Conservation (phyloP, 1,140 invertebrate genomes). For the Parasteatoda tepidariorum region DNA sequence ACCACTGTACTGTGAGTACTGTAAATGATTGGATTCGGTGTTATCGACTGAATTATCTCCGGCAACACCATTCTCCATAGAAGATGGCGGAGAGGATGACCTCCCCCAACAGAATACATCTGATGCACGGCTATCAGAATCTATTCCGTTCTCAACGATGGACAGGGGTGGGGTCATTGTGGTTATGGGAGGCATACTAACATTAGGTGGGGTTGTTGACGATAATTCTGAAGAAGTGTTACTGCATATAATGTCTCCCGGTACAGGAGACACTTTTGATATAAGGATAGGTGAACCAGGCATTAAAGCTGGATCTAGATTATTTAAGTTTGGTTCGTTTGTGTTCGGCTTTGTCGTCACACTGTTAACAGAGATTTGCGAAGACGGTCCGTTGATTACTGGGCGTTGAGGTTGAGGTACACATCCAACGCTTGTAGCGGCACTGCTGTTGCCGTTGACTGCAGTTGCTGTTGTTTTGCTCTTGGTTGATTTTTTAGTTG, state of each 20-base stretch:
- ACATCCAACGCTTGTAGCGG: background rate
- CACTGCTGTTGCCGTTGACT: background rate
- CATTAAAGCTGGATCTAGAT: background rate
- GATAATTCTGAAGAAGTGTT: constrained; percentile 37
- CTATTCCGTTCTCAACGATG: constrained; percentile 42
- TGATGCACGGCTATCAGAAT: constrained; percentile 56
- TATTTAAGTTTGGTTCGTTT: constrained; percentile 4
- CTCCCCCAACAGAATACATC: constrained; percentile 55
- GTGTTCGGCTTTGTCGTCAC: background rate
- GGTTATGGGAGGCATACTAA: constrained; percentile 17
- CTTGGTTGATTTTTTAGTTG: constrained; percentile 33
- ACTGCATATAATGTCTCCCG: constrained; percentile 8
- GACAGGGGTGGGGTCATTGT: constrained; percentile 57
- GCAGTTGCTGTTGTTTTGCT: constrained; percentile 15
- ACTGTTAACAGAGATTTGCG: background rate
- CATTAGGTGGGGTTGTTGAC: constrained; percentile 9
- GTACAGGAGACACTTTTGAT: constrained; percentile 14
- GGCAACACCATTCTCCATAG: constrained; percentile 37
- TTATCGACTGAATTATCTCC: constrained; percentile 43
- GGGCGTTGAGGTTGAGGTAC: constrained; percentile 32
- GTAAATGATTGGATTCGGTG: constrained; percentile 21
- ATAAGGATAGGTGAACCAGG: background rate
- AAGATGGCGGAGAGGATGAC: constrained; percentile 34
- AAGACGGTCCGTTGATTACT: constrained; percentile 1
- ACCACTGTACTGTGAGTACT: constrained; percentile 14